These are phyloP conservation scores for Ardeotis arabs DNA, from an alignment of 2,113 vertebrate genomes.

Conservation along the genomic window DNA sequence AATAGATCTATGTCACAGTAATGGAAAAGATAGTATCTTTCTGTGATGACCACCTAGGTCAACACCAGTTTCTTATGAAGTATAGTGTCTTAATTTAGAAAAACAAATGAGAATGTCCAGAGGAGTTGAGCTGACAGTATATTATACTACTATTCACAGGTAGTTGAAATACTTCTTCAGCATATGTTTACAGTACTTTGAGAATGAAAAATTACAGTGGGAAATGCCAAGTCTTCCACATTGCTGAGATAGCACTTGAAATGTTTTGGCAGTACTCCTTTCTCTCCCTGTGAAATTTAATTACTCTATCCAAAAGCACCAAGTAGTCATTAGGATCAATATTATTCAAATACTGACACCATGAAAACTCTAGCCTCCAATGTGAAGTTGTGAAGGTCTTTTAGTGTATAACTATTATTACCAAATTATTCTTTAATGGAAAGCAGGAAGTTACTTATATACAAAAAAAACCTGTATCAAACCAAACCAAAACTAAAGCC, in stretches of 20 bases:
- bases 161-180: neutral
- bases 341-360: neutral
- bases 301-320: neutral
- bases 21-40: neutral
- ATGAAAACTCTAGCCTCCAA: neutral
- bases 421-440: neutral
- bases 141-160: neutral
- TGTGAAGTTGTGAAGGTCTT: neutral
- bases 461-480: neutral
- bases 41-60: neutral
- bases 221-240: slow-evolving; percentile 15
- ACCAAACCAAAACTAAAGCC: neutral
- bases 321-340: neutral
- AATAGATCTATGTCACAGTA: neutral
- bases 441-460: neutral
- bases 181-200: neutral
- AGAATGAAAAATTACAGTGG: neutral
- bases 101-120: neutral
- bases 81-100: neutral
- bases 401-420: neutral
- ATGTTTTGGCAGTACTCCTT: neutral
- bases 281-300: neutral
- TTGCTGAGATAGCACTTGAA: neutral
- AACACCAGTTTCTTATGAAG: neutral
- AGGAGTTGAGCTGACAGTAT: neutral